A percentile compares a stretch with the other conserved stretches of the same genome.
Evolutionary conservation across 2,113 vertebrate species (phyloP).

Genomic region (Ginglymostoma cirratum): DNA sequence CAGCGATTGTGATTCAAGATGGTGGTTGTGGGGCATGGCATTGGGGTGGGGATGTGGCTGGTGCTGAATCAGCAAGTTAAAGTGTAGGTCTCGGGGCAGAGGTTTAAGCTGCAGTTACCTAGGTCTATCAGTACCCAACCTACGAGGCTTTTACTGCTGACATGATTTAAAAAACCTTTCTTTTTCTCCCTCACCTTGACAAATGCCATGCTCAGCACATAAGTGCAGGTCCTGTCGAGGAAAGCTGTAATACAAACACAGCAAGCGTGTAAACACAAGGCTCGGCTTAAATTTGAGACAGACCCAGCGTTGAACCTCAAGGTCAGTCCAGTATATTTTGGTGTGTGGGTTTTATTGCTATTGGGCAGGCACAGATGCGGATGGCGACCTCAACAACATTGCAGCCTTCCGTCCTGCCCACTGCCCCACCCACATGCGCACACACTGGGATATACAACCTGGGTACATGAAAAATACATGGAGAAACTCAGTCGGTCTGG

Average conservation of each 20-base stretch:
- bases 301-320: neutral
- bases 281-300: neutral
- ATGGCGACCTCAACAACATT: neutral
- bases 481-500: no score
- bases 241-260: neutral
- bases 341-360: neutral
- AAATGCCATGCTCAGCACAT: neutral
- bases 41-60: neutral
- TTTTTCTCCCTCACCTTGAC: neutral
- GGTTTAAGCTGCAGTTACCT: neutral
- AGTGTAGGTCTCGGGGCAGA: neutral
- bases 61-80: neutral
- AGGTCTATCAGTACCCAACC: neutral
- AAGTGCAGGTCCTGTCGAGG: no score
- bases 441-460: neutral
- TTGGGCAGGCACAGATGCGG: neutral
- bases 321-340: conserved; percentile 11
- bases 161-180: neutral
- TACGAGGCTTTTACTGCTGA: neutral
- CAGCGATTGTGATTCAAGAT: neutral
- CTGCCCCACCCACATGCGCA: neutral
- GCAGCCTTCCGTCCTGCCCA: neutral
- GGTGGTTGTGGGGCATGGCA: neutral
- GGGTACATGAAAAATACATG: no score
- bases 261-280: neutral